phyloP scores from a whole-genome alignment of 1,140 invertebrate species.

The Cepaea nemoralis region DNA sequence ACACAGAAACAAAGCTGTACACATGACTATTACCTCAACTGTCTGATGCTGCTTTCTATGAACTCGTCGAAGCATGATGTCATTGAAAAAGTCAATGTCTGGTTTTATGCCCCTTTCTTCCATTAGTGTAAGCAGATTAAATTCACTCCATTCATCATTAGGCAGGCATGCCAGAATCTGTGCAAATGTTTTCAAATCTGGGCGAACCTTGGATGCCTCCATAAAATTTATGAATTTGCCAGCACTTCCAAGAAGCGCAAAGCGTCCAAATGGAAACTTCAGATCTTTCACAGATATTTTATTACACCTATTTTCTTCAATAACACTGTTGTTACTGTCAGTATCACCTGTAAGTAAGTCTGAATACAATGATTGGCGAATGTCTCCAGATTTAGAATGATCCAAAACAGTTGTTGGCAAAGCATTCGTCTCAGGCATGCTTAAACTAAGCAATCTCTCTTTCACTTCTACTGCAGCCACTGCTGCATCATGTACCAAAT shows the following conservation, averaged over 20 bases:
- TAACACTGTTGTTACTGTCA: background rate
- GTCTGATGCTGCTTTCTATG: constrained; percentile 77
- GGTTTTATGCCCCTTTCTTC: constrained; percentile 75
- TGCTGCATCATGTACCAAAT: background rate
- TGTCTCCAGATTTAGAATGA: background rate
- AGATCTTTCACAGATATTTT: constrained; percentile 40
- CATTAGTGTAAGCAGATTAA: constrained; percentile 77
- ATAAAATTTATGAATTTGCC: constrained; percentile 82
- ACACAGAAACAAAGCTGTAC: background rate
- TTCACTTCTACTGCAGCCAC: background rate
- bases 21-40: constrained; percentile 76
- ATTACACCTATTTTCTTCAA: background rate
- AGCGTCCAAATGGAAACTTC: constrained; percentile 54
- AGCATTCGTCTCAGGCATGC: background rate
- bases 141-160: constrained; percentile 77
- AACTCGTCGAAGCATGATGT: constrained; percentile 85
- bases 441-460: background rate
- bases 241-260: constrained; percentile 85
- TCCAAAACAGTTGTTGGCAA: background rate
- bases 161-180: constrained; percentile 82
- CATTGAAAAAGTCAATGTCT: constrained; percentile 88
- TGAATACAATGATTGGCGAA: background rate
- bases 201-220: constrained; percentile 77
- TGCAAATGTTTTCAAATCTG: constrained; percentile 85
- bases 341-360: background rate